phyloP scores from a whole-genome alignment of 2,797 vertebrate species.

The Acanthurus lineatus region DNA sequence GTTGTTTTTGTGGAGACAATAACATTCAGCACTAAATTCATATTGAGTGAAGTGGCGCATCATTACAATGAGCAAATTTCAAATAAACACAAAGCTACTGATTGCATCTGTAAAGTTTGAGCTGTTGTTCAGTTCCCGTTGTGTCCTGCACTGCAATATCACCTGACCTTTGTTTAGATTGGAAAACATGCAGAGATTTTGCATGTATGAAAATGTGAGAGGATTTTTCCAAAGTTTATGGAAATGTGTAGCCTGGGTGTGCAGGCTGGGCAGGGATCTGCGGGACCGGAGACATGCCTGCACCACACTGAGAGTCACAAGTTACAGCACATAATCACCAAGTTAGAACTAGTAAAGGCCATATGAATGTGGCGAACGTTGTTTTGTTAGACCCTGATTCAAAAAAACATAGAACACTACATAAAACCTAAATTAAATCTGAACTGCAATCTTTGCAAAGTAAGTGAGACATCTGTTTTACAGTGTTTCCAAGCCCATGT shows the following conservation, averaged over 20 bases:
- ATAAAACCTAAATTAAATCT: too few species aligned
- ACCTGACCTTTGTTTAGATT: slow-evolving; percentile 32
- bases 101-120: slow-evolving; percentile 6
- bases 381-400: too few species aligned
- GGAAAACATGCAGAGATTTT: slow-evolving; percentile 59
- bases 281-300: slow-evolving; percentile 16
- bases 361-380: slow-evolving; percentile 5
- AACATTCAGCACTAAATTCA: background rate
- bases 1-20: background rate
- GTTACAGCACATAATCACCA: slow-evolving; percentile 28
- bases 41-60: background rate
- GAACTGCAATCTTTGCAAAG: too few species aligned
- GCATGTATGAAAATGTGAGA: slow-evolving; percentile 72
- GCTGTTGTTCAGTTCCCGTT: background rate
- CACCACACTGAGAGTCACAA: slow-evolving; percentile 13
- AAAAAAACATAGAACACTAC: too few species aligned
- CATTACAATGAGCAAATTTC: background rate
- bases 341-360: slow-evolving; percentile 29
- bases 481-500: too few species aligned
- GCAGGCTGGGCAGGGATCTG: slow-evolving; percentile 12
- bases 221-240: slow-evolving; percentile 66
- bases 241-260: slow-evolving; percentile 60
- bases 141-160: background rate
- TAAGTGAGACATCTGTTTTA: too few species aligned
- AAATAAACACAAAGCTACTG: background rate